phyloP scores from a whole-genome alignment of 2,113 vertebrate genomes.

The Nesogale talazaci region DNA sequence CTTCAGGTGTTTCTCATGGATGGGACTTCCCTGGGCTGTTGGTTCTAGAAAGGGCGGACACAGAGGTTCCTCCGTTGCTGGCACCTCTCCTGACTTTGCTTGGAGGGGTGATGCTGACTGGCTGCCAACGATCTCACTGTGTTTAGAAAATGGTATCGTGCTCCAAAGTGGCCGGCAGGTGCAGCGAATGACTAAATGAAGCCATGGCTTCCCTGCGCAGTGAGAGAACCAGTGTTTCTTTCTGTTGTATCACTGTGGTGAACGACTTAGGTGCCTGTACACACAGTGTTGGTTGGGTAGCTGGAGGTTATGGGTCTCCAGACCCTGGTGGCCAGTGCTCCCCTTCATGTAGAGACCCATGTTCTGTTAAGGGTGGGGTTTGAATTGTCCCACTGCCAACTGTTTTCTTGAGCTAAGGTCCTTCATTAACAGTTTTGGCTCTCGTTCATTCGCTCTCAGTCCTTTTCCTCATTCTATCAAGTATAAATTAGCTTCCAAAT shows the following conservation, averaged over 20 bases:
- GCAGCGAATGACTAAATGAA: not conserved
- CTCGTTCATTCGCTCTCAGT: not conserved
- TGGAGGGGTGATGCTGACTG: not conserved
- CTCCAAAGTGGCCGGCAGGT: not conserved
- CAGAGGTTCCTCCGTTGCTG: not conserved
- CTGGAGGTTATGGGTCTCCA: not conserved
- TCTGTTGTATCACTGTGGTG: not conserved
- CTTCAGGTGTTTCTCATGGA: too few relatives aligned
- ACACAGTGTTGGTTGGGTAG: not conserved
- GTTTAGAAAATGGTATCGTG: not conserved
- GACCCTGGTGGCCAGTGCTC: not conserved
- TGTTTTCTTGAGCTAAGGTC: not conserved
- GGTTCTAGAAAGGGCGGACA: not conserved
- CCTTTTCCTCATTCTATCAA: not conserved
- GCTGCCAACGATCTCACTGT: not conserved
- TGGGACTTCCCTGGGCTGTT: too few relatives aligned
- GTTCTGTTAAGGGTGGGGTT: not conserved
- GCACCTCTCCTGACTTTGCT: too few relatives aligned
- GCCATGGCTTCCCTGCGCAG: slow-evolving; percentile 2
- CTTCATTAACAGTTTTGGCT: not conserved
- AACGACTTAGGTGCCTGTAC: not conserved
- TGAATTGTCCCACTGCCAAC: too few relatives aligned
- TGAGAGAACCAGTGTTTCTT: not conserved
- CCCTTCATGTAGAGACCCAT: not conserved
- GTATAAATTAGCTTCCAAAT: not conserved